These are phyloP conservation scores for Prionailurus viverrinus DNA, from an alignment of 2,113 vertebrate species.

Conservation along the genomic window DNA sequence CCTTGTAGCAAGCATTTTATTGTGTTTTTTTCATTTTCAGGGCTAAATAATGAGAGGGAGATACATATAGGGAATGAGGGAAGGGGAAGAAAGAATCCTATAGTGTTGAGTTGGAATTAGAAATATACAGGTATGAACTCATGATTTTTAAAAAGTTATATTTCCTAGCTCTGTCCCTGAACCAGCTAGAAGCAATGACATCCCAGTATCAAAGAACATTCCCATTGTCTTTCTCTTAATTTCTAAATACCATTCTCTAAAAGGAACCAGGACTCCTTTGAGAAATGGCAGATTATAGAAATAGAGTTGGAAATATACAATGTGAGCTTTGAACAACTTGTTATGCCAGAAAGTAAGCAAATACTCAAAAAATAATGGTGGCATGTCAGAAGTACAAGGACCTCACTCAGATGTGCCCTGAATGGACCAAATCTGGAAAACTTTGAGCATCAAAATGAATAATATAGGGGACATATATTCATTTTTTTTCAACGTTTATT, in stretches of 20 bases:
- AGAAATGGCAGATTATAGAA: constrained; percentile 13
- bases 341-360: neutral
- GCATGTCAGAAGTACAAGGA: neutral
- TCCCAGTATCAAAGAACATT: neutral
- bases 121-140: neutral
- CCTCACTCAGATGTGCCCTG: neutral
- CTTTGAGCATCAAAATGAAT: neutral
- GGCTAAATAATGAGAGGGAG: neutral
- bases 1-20: neutral
- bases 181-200: neutral
- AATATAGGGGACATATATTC: neutral
- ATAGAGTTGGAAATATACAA: neutral
- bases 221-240: neutral
- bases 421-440: neutral
- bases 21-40: neutral
- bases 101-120: neutral
- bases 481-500: neutral
- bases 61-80: too few relatives aligned
- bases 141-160: neutral
- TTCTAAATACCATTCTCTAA: neutral
- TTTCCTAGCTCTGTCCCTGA: neutral
- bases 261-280: neutral
- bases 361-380: neutral
- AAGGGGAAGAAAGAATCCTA: neutral
- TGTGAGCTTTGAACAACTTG: neutral